Evolutionary conservation across 2,797 vertebrate genomes (phyloP).

Genomic region (Leptatherina wallacei): DNA sequence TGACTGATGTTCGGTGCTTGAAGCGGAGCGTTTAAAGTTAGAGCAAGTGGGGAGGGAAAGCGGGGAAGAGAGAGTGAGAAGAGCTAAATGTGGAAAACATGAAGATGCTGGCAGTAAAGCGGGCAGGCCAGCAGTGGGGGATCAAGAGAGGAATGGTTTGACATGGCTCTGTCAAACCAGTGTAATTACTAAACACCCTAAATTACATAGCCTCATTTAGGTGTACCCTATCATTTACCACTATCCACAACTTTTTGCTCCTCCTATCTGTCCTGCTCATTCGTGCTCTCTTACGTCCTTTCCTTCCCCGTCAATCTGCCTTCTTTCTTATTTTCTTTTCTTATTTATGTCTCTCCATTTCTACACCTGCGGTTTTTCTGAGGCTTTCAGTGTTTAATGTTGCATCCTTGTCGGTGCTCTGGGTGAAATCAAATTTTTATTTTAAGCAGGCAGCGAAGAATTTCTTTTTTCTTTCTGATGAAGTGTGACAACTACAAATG

Average conservation of each 20-base stretch:
- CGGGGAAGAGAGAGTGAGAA: slow-evolving; percentile 59
- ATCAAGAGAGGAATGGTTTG: slow-evolving; percentile 75
- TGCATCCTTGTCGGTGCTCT: slow-evolving; percentile 7
- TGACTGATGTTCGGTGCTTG: slow-evolving; percentile 64
- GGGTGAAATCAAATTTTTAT: slow-evolving; percentile 20
- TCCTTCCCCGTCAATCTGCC: slow-evolving; percentile 13
- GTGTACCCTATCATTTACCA: slow-evolving; percentile 81
- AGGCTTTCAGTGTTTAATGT: slow-evolving; percentile 29
- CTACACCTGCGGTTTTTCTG: slow-evolving; percentile 50
- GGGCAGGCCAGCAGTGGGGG: slow-evolving; percentile 54
- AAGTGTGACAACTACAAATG: slow-evolving; percentile 9
- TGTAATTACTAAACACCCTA: slow-evolving; percentile 83
- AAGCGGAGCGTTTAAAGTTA: slow-evolving; percentile 64
- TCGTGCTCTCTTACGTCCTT: slow-evolving; percentile 32
- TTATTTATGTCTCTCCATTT: slow-evolving; percentile 25
- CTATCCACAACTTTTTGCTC: slow-evolving; percentile 73
- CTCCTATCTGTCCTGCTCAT: slow-evolving; percentile 51
- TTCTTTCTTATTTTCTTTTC: slow-evolving; percentile 36
- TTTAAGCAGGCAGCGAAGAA: slow-evolving; percentile 15
- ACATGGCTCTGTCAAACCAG: slow-evolving; percentile 81
- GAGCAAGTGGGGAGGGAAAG: slow-evolving; percentile 48
- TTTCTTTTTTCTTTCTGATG: slow-evolving; percentile 10
- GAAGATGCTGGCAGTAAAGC: slow-evolving; percentile 64
- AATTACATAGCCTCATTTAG: slow-evolving; percentile 86
- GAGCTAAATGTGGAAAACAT: slow-evolving; percentile 82